These are phyloP conservation scores for Melanotaenia nigrans DNA, from an alignment of 2,797 vertebrate species.

Conservation along the genomic window DNA sequence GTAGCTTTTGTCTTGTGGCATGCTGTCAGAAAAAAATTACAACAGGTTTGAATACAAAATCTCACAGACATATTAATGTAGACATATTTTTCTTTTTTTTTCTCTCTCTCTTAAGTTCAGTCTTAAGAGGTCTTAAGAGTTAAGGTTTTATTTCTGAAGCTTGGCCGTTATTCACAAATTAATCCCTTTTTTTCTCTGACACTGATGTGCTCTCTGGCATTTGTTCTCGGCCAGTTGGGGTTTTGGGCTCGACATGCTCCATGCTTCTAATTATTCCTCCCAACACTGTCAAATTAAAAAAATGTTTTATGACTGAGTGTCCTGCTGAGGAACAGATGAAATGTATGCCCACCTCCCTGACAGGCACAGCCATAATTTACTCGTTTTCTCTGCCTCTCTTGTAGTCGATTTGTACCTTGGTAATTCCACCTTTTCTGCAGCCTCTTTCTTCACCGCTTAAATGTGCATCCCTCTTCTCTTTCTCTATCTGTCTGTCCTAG, in stretches of 20 bases:
- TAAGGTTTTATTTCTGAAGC: constrained; percentile 50
- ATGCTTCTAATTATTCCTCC: constrained; percentile 58
- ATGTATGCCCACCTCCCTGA: constrained; percentile 13
- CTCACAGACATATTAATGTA: constrained; percentile 7
- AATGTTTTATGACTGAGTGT: constrained; percentile 43
- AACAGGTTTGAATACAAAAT: not conserved
- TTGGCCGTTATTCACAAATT: constrained; percentile 53
- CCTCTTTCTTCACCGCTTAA: constrained; percentile 4
- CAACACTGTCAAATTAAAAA: constrained; percentile 40
- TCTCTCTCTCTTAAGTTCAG: not conserved
- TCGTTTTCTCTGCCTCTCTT: constrained; percentile 1
- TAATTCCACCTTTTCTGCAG: constrained; percentile 20
- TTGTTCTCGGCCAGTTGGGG: constrained; percentile 61
- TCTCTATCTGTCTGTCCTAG: not conserved
- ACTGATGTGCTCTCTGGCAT: constrained; percentile 19
- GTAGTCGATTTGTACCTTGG: constrained; percentile 19
- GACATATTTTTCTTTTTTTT: not conserved
- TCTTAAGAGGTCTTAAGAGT: not conserved
- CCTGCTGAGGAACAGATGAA: constrained; percentile 34
- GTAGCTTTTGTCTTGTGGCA: constrained; percentile 17
- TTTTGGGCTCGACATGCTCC: constrained; percentile 48
- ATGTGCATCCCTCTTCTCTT: not conserved
- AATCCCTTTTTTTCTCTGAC: constrained; percentile 59
- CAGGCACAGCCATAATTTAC: constrained; percentile 19
- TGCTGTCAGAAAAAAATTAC: constrained; percentile 26